Evolutionary conservation across 2,888 invertebrate genomes (phyloP), one percentile per base, ranked within the genome.

Genomic region (Cyclophora punctaria): DNA sequence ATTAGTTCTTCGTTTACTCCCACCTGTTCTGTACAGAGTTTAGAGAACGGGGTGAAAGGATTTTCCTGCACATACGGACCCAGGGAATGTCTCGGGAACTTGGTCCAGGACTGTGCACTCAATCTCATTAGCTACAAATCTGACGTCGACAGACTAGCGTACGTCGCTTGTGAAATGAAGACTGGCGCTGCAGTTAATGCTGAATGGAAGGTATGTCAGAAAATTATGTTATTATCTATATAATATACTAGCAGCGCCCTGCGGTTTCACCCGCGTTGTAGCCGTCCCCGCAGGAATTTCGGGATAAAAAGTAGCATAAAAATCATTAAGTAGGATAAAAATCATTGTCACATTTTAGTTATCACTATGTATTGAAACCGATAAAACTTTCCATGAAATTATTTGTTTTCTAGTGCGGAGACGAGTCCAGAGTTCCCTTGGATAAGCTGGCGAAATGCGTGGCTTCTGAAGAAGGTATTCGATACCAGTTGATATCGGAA

Each of bases 61-160:
- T 92, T 92, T 60, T 67, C 76, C 53, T 93, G 93, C 64, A 92
- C 92, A 71, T 92, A 92, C 64, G 93, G 93, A 0, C 86, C 90
- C 0, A 59, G 74, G 0, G 93, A 93, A 67, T 93, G 93, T 57
- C 71, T 77, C 45, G 92, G 92, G 3, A 93, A 93, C 66, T 78
- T 89, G 50, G 80, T 92, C 41, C 91, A 92, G 66, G 91, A 91
- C 44, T 93, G 93, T 67, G 86, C 90, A 3, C 67, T 92, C 48
- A 83, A 62, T 56, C 56, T 63, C 41, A 80, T 75, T 75, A 60
- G 48, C 58, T 73, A 60, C 2, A 66, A 62, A 45, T 66, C 54
- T 55, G 86, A 81, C 41, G 20, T 57, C 7, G 67, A 78, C 20
- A 77, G 65, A 48, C 74, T 89, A 35, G 71, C 76, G n/a, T 91